A percentile compares a stretch with the other conserved stretches of the same genome.
Conservation (phyloP, 2,888 invertebrate genomes). For the Choristoneura rosaceana region DNA sequence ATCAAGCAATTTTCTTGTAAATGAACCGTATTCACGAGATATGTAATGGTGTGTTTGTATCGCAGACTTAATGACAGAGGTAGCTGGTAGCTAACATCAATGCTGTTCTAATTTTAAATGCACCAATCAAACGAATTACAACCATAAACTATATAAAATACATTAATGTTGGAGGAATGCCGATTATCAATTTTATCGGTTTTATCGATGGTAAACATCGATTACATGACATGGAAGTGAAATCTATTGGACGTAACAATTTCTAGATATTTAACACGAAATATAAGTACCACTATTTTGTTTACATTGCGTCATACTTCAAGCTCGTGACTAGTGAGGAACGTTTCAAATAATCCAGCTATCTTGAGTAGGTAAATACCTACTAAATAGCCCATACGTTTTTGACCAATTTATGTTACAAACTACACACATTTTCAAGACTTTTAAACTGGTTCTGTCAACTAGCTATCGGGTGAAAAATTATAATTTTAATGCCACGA, state of each 20-base stretch:
- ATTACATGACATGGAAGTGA: conserved; percentile 29
- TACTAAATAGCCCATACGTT: background rate
- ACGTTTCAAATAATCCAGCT: background rate
- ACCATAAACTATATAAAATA: conserved; percentile 23
- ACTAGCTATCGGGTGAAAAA: conserved; percentile 70
- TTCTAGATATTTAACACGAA: conserved; percentile 26
- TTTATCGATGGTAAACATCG: conserved; percentile 37
- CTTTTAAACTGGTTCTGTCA: background rate
- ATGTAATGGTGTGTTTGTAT: conserved; percentile 30
- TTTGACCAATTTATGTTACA: conserved; percentile 1
- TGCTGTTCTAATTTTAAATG: conserved; percentile 28
- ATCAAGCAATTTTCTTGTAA: conserved; percentile 26
- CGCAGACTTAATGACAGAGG: conserved; percentile 33
- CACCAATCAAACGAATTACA: conserved; percentile 22
- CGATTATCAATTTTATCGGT: conserved; percentile 33
- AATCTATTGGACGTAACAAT: conserved; percentile 22
- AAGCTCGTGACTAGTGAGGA: background rate
- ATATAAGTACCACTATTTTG: conserved; percentile 12
- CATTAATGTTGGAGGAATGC: conserved; percentile 34
- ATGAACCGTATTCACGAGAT: conserved; percentile 32
- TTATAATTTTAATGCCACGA: conserved; percentile 56
- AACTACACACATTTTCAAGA: background rate
- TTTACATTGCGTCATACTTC: conserved; percentile 36
- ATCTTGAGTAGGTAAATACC: background rate
- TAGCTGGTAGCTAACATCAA: conserved; percentile 18